Percentiles rank a stretch among this genome's conserved stretches.
These are phyloP conservation scores for Plutella xylostella DNA, from an alignment of 2,888 invertebrate genomes.

Conservation along the genomic window DNA sequence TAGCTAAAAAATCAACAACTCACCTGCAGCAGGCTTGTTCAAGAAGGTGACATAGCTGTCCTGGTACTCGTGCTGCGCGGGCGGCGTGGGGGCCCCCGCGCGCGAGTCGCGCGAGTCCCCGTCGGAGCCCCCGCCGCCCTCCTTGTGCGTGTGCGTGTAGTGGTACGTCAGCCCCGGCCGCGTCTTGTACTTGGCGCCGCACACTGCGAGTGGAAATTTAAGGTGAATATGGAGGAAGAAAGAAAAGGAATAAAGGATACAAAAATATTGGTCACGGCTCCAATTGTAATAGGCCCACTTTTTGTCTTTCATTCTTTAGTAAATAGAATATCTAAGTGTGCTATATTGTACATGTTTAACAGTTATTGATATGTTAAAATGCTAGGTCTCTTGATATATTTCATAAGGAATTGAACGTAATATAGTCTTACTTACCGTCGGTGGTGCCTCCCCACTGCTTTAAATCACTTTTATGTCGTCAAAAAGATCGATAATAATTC, in stretches of 20 bases:
- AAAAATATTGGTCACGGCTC: too few species aligned
- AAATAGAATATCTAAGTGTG: too few species aligned
- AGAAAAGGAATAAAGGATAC: too few species aligned
- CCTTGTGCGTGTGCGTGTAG: constrained; percentile 90
- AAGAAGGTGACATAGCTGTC: constrained; percentile 77
- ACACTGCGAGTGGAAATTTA: constrained; percentile 71
- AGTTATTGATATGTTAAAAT: too few species aligned
- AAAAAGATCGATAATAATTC: not conserved
- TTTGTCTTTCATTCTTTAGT: not conserved
- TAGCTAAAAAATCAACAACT: not conserved
- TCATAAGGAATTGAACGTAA: not conserved
- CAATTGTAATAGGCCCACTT: too few species aligned
- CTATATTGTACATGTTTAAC: too few species aligned
- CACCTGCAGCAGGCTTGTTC: constrained; percentile 55
- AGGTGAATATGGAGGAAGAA: not conserved
- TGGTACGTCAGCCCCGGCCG: constrained; percentile 96
- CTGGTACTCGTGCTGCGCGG: constrained; percentile 68
- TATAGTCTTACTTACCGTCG: constrained; percentile 6
- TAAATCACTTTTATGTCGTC: not conserved
- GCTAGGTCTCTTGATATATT: too few species aligned
- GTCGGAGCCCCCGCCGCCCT: constrained; percentile 39
- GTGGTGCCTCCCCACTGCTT: constrained; percentile 4
- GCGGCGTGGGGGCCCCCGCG: constrained; percentile 26
- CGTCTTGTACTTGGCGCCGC: constrained; percentile 97
- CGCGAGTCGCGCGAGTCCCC: constrained; percentile 46